phyloP scores from a whole-genome alignment of 2,888 invertebrate genomes.

The Watsonalla cultraria region DNA sequence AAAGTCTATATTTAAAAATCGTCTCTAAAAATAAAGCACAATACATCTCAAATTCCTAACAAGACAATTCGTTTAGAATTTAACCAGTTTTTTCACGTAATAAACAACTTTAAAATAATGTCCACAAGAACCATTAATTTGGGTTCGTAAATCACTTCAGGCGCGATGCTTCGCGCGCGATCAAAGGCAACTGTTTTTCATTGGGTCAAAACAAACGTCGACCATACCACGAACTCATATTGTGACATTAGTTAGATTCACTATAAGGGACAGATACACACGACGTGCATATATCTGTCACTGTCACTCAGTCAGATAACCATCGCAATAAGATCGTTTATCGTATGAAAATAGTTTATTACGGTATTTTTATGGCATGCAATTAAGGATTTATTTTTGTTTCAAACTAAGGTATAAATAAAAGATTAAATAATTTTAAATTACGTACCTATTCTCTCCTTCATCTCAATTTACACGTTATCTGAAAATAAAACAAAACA shows the following conservation, averaged over 20 bases:
- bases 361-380: neutral
- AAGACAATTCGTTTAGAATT: neutral
- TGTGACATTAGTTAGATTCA: no score
- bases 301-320: no score
- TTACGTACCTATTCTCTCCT: slow-evolving; percentile 53
- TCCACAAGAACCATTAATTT: slow-evolving; percentile 2
- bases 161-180: slow-evolving; percentile 12
- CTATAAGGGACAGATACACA: no score
- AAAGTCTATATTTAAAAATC: neutral
- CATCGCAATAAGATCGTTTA: neutral
- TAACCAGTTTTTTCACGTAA: neutral
- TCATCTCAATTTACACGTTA: slow-evolving; percentile 56
- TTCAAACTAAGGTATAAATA: no score
- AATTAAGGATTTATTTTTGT: neutral
- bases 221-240: no score
- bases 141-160: slow-evolving; percentile 1
- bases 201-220: slow-evolving; percentile 2
- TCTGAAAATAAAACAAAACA: slow-evolving; percentile 42
- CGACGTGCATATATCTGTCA: no score
- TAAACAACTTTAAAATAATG: slow-evolving; percentile 2
- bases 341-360: slow-evolving; percentile 12
- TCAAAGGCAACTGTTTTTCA: slow-evolving; percentile 19
- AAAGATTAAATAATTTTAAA: slow-evolving; percentile 2
- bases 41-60: neutral
- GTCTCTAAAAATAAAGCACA: no score